Evolutionary conservation across 2,113 vertebrate species (phyloP), one percentile per base, ranked within the genome.

Genomic region (Dendropsophus ebraccatus): DNA sequence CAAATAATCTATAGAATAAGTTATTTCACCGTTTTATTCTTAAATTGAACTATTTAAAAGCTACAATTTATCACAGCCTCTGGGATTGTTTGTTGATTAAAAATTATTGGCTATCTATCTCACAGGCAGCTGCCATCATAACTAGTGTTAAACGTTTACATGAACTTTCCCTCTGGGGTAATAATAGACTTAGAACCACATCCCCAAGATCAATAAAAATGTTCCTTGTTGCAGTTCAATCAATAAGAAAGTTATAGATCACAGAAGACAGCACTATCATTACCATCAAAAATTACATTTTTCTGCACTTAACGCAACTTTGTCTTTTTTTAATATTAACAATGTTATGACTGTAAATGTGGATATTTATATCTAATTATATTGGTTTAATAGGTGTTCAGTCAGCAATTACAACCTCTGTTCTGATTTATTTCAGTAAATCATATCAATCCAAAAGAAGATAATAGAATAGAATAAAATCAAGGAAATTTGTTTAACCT

Each of bases 21-120:
- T 52, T 49, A 87, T 81, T 87, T 54, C 30, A 62, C 54, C 8
- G 19, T 81, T 74, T 73, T 87, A 80, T 73, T 81, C 69, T 56
- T 62, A 81, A 81, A 87, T 62, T 30, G 32, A 58, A 87, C 67
- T 81, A 87, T 81, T 87, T 87, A 87, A 69, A 81, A 81, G 85
- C 75, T 62, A 74, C 52, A 47, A 74, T 87, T 87, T 81, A 87
- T 81, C 78, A 87, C 74, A 52, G 77, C 77, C 54, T 25, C 77
- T 50, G 69, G 85, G 69, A 87, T 81, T 62, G 69, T 87, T 60
- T 74, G 77, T 87, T 87, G 85, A 87, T 87, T 87, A 87, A 87
- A 87, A 87, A 81, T 87, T 87, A 87, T 87, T 81, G 85, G 85
- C 69, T 87, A 87, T 87, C 77, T 87, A 87, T 87, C 85, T 87